Evolutionary conservation across 2,113 vertebrate species (phyloP).

Genomic region (Scophthalmus maximus): DNA sequence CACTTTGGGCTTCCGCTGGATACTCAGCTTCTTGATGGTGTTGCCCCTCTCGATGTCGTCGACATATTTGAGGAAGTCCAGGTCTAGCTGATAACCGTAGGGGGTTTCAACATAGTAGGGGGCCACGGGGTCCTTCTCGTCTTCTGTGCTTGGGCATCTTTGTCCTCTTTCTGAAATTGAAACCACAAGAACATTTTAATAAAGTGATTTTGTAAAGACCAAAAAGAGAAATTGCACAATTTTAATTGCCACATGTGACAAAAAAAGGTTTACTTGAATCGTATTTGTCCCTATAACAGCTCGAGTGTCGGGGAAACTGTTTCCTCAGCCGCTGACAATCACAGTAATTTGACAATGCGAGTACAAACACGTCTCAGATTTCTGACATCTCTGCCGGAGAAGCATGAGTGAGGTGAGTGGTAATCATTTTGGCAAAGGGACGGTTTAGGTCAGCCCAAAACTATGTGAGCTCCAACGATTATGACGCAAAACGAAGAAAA

Average conservation of each 20-base stretch:
- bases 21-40: constrained; percentile 93
- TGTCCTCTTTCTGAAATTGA: constrained; percentile 85
- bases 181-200: constrained; percentile 4
- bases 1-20: constrained; percentile 88
- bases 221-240: too few relatives aligned
- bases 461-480: constrained; percentile 24
- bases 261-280: background rate
- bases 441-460: constrained; percentile 41
- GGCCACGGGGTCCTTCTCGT: constrained; percentile 85
- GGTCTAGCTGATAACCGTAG: constrained; percentile 96
- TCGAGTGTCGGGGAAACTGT: background rate
- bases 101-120: constrained; percentile 97
- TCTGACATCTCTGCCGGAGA: constrained; percentile 32
- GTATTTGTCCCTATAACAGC: background rate
- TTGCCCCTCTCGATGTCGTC: constrained; percentile 98
- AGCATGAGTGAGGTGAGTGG: constrained; percentile 39
- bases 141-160: constrained; percentile 81
- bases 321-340: constrained; percentile 22
- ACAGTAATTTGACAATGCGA: constrained; percentile 42
- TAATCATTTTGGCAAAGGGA: constrained; percentile 40
- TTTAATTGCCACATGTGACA: too few relatives aligned
- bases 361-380: constrained; percentile 50
- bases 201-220: background rate
- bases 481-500: constrained; percentile 5
- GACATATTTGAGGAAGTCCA: constrained; percentile 98